These are phyloP conservation scores for Dendrophyllia cribrosa DNA, from an alignment of 64 coral and sea anemone genomes.

Conservation along the genomic window DNA sequence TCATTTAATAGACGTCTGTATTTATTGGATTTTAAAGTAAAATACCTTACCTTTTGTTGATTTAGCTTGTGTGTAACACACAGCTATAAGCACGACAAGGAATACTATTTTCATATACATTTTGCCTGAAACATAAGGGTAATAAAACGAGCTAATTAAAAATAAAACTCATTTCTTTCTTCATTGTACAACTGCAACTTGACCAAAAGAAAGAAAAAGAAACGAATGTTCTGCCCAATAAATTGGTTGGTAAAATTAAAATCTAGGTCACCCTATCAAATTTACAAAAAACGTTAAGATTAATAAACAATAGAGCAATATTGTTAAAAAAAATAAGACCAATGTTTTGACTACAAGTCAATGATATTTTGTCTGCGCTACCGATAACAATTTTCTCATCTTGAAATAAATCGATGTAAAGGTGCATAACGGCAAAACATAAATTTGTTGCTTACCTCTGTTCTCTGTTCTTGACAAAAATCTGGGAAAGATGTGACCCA, in stretches of 20 bases:
- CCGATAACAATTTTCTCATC: not conserved
- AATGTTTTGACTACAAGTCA: not conserved
- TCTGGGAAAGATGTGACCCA: not conserved
- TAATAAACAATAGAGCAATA: not conserved
- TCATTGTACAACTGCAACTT: not conserved
- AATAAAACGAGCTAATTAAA: not conserved
- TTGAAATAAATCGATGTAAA: not conserved
- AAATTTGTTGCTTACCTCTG: not conserved
- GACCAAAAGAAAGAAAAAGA: not conserved
- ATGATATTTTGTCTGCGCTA: not conserved
- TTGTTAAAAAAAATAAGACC: not conserved
- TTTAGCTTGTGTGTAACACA: slow-evolving; percentile 45
- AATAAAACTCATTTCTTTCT: too few relatives aligned
- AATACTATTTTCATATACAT: slow-evolving; percentile 31
- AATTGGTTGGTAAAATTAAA: too few relatives aligned
- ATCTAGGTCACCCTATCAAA: not conserved
- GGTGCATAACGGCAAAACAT: not conserved
- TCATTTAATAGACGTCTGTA: too few relatives aligned
- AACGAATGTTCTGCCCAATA: too few relatives aligned
- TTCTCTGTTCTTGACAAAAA: not conserved
- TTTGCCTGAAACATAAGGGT: not conserved
- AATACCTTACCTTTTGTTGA: slow-evolving; percentile 23
- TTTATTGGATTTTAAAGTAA: too few relatives aligned
- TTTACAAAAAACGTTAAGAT: not conserved
- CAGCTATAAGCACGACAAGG: not conserved